Base-by-base conservation (phyloP, 2,888 invertebrate genomes). In the Pteria penguin region DNA sequence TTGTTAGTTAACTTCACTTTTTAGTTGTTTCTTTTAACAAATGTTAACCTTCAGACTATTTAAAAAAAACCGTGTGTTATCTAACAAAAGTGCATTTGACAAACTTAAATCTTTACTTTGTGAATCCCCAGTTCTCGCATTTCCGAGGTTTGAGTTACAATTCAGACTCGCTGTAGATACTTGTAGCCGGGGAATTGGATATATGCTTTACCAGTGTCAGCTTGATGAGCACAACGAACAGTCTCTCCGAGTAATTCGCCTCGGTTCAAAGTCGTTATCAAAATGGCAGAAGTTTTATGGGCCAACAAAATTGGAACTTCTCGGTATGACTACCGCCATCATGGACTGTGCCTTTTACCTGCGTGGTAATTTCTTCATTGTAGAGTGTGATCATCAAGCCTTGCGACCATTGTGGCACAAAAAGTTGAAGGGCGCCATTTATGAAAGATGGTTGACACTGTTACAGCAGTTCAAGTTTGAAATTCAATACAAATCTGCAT, bases 391-490 rank as follows among this genome's bases (percentile, higher is more conserved):
- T 22, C 68, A 74, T 18, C 24, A 74, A 31, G 74, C 68, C 4
- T 29, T 69, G 22, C 33, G 36, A 14, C 69, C 68, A 11, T 24
- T 68, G 52, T 74, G 57, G 27, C 73, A 76, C 45, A 76, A 78
- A 58, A 36, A n/a, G 2, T 18, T 66, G 3, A 66, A 66, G 22
- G 33, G 63, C n/a, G 77, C 69, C 0, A 75, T 80, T 4, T 78
- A 78, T 71, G 78, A 80, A 18, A 32, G 80, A 4, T 77, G 77
- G 80, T 22, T 80, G 11, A 65, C 79, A 2, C 76, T 75, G 11
- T 45, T 80, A 11, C 75, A 80, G 32, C 75, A 80, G 24, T 77
- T 80, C 65, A 72, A 77, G 36, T 67, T 69, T 65, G 77, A 80
- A 2, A 77, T 80, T 69, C 29, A 36, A 29, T 78, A 57, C 58